Evolutionary conservation across 2,797 vertebrate species (phyloP), one percentile per base, ranked within the genome.

Genomic region (Miichthys miiuy): DNA sequence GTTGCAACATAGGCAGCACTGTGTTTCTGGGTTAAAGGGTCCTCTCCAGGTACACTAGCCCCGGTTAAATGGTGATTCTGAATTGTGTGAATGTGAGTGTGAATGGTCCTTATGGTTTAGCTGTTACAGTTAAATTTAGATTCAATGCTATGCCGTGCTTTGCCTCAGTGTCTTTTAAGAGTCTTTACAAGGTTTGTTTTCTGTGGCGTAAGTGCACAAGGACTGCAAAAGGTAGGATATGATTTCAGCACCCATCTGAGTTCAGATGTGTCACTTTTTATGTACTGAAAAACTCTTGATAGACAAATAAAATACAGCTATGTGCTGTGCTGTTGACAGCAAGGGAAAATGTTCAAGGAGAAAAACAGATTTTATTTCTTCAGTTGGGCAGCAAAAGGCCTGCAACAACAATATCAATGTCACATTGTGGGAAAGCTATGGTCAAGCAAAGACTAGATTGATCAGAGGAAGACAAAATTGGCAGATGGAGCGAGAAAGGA

Each of bases 391-490:
- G 66, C 18, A 41, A 48, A 63, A 62, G 9, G 41, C 27, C 50
- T 60, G 72, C 61, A 61, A 25, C 20, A 63, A 56, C 55, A 16
- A 69, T 75, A 82, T 30, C 44, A 34, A 44, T 23, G 68, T 58
- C 48, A 21, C 69, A 57, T 65, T 77, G 54, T 55, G 77, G 65
- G 55, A 82, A 66, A 60, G 79, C 79, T 67, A 21, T 75, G 74
- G 75, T 73, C 77, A 72, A 72, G 73, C 60, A 5, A 38, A 80
- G 60, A 48, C 67, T 50, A 23, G 69, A 63, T 48, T 61, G 68
- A 89, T 89, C 72, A 82, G 68, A 77, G 83, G 46, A 23, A 23
- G 46, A 57, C 55, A 38, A 52, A 79, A 47, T 68, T 91, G 90
- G 91, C 87, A 86, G 34, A 2, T 9, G 79, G 60, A 16, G 5